Conservation (phyloP, 2,113 vertebrate species). For the Atrichornis clamosus region DNA sequence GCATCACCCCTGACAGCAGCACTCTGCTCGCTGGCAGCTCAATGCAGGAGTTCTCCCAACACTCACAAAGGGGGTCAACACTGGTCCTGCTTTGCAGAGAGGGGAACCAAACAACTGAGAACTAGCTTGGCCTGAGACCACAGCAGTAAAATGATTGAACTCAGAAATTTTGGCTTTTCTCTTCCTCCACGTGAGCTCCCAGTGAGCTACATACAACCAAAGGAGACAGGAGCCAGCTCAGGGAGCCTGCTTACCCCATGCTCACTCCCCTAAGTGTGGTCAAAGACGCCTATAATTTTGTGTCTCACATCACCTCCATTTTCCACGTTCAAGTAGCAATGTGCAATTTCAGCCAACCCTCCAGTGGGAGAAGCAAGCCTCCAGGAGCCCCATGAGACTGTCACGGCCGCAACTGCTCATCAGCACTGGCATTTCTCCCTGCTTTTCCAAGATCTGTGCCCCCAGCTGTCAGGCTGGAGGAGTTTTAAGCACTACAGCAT, state of each 20-base stretch:
- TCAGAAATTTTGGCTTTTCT: neutral
- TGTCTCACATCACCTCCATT: neutral
- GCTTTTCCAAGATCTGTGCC: neutral
- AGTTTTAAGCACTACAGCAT: neutral
- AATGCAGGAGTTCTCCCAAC: neutral
- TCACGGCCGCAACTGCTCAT: rapidly evolving
- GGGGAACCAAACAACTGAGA: neutral
- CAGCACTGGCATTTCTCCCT: neutral
- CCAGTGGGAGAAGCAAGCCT: neutral
- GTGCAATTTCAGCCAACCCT: neutral
- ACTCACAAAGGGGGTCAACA: neutral
- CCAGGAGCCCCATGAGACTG: rapidly evolving
- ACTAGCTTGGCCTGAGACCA: neutral
- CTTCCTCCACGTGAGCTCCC: rapidly evolving
- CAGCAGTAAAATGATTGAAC: neutral
- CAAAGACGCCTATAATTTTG: neutral
- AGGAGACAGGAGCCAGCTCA: rapidly evolving
- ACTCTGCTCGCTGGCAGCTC: neutral
- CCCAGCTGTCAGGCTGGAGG: neutral
- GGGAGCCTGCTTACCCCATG: rapidly evolving
- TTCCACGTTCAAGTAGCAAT: neutral
- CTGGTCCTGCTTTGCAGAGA: neutral
- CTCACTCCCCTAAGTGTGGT: rapidly evolving
- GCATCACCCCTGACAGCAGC: neutral
- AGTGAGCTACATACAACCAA: neutral